These are phyloP conservation scores for Caenorhabditis elegans DNA, from an alignment of 1,140 invertebrate genomes.

Conservation along the genomic window DNA sequence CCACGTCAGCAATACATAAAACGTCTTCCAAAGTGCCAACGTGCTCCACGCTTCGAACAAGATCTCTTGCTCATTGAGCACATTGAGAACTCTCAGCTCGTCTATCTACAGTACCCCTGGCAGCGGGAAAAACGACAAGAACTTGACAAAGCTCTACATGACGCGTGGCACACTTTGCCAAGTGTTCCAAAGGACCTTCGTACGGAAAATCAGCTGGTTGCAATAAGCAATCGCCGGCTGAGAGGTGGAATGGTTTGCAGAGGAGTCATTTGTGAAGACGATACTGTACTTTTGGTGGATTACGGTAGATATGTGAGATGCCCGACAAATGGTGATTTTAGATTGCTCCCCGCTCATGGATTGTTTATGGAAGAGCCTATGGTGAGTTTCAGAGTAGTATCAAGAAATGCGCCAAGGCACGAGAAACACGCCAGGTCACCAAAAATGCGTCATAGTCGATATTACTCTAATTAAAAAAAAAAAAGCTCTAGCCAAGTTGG, in stretches of 20 bases:
- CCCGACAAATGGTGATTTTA: neutral
- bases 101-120: slow-evolving; percentile 1
- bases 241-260: too few relatives aligned
- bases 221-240: neutral
- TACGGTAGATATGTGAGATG: slow-evolving; percentile 10
- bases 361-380: neutral
- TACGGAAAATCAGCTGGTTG: neutral
- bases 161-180: neutral
- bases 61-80: neutral
- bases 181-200: neutral
- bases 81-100: neutral
- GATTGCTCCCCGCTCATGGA: neutral
- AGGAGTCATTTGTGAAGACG: neutral
- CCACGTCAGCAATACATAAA: neutral
- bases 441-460: too few relatives aligned
- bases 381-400: neutral
- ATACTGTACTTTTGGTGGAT: slow-evolving; percentile 4
- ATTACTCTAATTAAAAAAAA: too few relatives aligned
- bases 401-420: too few relatives aligned
- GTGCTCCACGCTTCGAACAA: neutral
- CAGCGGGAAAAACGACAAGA: neutral
- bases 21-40: neutral
- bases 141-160: neutral
- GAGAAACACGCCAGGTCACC: too few relatives aligned
- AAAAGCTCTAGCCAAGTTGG: too few relatives aligned